Conservation (phyloP, 2,113 vertebrate genomes). For the Phalacrocorax brasilianus region DNA sequence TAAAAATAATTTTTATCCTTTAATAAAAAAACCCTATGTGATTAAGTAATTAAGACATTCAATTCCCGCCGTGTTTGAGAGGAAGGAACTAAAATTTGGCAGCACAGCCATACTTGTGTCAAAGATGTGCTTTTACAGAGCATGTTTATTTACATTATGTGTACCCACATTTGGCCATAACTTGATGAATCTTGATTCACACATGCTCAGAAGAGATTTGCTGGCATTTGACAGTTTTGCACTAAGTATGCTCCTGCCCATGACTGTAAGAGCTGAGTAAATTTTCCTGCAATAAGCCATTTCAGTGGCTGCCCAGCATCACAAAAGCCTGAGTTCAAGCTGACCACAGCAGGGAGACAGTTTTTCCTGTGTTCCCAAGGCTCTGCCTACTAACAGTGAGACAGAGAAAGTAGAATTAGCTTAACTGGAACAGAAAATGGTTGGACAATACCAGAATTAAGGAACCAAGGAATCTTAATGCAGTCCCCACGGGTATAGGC, state of each 20-base stretch:
- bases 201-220: not conserved
- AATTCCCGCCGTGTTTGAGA: not conserved
- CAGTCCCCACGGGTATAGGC: not conserved
- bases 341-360: not conserved
- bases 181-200: constrained; percentile 3
- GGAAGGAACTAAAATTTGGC: constrained; percentile 28
- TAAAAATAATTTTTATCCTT: not conserved
- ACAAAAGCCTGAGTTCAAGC: not conserved
- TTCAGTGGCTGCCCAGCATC: not conserved
- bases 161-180: not conserved
- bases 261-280: not conserved
- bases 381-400: not conserved
- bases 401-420: not conserved
- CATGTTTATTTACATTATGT: not conserved
- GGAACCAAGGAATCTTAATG: not conserved
- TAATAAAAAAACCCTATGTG: not conserved
- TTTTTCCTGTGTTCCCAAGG: not conserved
- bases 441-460: not conserved
- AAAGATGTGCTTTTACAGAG: constrained; percentile 29
- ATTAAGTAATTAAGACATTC: constrained; percentile 37
- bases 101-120: not conserved
- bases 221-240: not conserved
- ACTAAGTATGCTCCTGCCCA: not conserved
- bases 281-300: not conserved
- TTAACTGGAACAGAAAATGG: not conserved